Base-by-base conservation (phyloP, 2,797 vertebrate genomes). In the Hephaestus fuliginosus region DNA sequence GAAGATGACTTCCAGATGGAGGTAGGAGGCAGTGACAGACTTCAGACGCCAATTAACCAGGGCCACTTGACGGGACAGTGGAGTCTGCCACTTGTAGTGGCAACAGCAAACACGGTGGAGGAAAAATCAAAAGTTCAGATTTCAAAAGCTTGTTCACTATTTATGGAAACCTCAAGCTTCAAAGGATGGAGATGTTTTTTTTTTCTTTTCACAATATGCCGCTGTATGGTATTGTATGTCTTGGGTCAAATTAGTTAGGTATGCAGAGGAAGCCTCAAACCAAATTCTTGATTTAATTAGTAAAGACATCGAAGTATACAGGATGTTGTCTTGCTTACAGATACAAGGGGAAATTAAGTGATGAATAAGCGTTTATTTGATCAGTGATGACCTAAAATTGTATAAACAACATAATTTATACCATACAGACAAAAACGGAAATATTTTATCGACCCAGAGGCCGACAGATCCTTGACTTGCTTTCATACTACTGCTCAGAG, bases 1-100 rank as follows among this genome's bases (percentile, higher is more conserved):
- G 75, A 20, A 70, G 88, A 95, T 86, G 67, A 84, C 52, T 92
- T 93, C 93, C 94, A 95, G 90, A 94, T 93, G 93, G 82, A 63
- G 67, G 52, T 75, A 66, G 74, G 73, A 88, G 78, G 82, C 74
- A 78, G 69, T 84, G 84, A 90, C 82, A 88, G 80, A 79, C 80
- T 74, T 85, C 22, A 90, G 86, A 88, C 44, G 65, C 61, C 71
- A 76, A 71, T 87, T 89, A 90, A 81, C 36, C 79, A 84, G 12
- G 56, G 74, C 71, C 73, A 85, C 83, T 88, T 84, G 69, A 88
- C 69, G 75, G 83, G 75, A 72, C 60, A 70, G 67, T 48, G 2
- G 12, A 46, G 72, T 65, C 55, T 76, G 80, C 61, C 76, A 82
- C 79, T 83, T 60, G 53, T 39, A 75, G 76, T n/a, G 63, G 57